Evolutionary conservation across 1,140 invertebrate species (phyloP), one percentile per base, ranked within the genome.

Genomic region (Tetramorium alpestre): DNA sequence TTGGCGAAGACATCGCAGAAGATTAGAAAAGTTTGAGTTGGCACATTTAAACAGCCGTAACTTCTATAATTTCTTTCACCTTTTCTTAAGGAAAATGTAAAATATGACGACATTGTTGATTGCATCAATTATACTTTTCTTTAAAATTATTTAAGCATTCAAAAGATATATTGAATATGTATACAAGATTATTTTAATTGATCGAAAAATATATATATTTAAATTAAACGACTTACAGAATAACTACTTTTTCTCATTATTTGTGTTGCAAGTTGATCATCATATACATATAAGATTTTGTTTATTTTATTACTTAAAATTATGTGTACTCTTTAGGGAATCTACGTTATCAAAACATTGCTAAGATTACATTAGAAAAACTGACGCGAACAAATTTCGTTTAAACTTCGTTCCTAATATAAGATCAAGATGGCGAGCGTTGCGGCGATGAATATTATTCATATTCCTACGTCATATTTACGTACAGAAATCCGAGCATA

Each of bases 21-120:
- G 49, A 81, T 81, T 81, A 81, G 65, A 72, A 81, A 81, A 81
- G 65, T 81, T 81, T n/a, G 33, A 72, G 65, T 28, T 54, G 76
- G 33, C 38, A 22, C 64, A 13, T 85, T 85, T 78, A 33, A 85
- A 78, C 22, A 22, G 10, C 13, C 25, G 2, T 80, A 78, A 85
- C 72, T 64, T 54, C 13, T 44, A n/a, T 33, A 16, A n/a, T 22
- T 65, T 11, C 18, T 67, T 5, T 11, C 33, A 28, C 41, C 38
- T 28, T 28, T 16, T 80, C 22, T n/a, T 8, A 22, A 10, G 33
- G 10, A 51, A 80, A 80, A 38, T 13, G 7, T 16, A 11, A 25
- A 41, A 4, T 1, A n/a, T n/a, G 13, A 44, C n/a, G 38, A 25
- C 18, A 16, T 16, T 38, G 33, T 44, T 41, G 8, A 11, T 25